Conservation (phyloP, 2,797 vertebrate species). For the Lateolabrax maculatus region DNA sequence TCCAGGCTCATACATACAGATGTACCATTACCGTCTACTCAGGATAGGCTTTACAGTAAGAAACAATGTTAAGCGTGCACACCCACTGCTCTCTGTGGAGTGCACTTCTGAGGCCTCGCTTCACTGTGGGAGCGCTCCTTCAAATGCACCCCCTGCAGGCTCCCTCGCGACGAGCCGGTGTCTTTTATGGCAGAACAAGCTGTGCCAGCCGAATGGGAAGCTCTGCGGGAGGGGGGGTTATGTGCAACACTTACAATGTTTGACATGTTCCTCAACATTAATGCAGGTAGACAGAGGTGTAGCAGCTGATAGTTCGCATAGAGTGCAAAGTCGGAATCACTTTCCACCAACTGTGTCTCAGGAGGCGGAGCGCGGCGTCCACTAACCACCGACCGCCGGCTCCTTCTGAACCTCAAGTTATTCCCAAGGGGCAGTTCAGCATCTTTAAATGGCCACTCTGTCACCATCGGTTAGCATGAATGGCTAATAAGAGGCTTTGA, state of each 20-base stretch:
- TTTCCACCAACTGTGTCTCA: not conserved
- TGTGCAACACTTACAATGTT: conserved; percentile 13
- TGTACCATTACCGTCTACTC: conserved; percentile 43
- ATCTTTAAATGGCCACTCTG: no score
- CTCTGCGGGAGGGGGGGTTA: conserved; percentile 44
- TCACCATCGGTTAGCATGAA: no score
- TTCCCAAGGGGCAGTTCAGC: no score
- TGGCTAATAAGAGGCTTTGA: no score
- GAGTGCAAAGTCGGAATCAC: not conserved
- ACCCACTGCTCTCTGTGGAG: conserved; percentile 38
- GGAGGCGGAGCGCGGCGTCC: not conserved
- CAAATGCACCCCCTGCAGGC: conserved; percentile 63
- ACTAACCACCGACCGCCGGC: not conserved
- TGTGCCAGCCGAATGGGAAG: conserved; percentile 41
- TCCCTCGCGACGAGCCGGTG: conserved; percentile 22
- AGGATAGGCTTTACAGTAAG: conserved; percentile 46
- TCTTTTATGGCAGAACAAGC: conserved; percentile 60
- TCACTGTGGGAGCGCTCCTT: conserved; percentile 60
- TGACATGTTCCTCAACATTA: conserved; percentile 33
- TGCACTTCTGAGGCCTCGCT: conserved; percentile 59
- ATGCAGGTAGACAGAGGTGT: conserved; percentile 3
- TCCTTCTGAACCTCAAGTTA: no score
- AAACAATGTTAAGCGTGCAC: conserved; percentile 39
- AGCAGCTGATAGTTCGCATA: not conserved
- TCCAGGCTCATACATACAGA: conserved; percentile 25